Base-by-base conservation (phyloP, 1,140 invertebrate species). In the Drosophila littoralis region DNA sequence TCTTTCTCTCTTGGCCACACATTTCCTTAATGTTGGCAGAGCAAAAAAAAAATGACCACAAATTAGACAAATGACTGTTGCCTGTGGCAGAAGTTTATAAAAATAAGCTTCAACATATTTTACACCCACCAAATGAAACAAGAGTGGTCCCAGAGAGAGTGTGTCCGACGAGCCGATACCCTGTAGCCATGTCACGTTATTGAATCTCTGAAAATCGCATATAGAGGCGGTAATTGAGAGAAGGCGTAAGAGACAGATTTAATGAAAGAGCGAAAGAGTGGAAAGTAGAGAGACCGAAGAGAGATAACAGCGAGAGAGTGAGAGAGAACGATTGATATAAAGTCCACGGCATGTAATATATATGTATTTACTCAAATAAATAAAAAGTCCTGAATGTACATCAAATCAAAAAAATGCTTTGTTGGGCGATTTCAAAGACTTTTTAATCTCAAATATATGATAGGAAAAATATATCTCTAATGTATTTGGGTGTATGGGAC, bases 51-150 rank as follows among this genome's bases (percentile, higher is more conserved):
- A 40, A 51, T 32, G 33, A 13, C 60, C 74, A 81, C 78, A 86
- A 85, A 81, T 86, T 77, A 86, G 79, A 64, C 81, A 71, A 85
- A 81, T 81, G 81, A 78, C 78, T 75, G 78, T 75, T 72, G 81
- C 50, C 52, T 65, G 81, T 77, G 77, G 71, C 70, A 75, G 81
- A 86, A 85, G 82, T 85, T 81, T 86, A 84, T 84, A 86, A 84
- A 84, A 86, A 84, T 85, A 84, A 84, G 80, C 74, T 68, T 33
- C 42, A 81, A 77, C 67, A 79, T 85, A 86, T 85, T 78, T 86
- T 75, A 81, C 75, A 86, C 70, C 81, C 81, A 85, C 77, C 77
- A 80, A 84, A 80, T 73, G 50, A 71, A 80, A 61, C 72, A 59
- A 68, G 40, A 33, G 22, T 7, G 57, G 9, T 13, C 9, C 15